phyloP scores from a whole-genome alignment of 2,888 invertebrate species.

The Oconnorella tubifera region DNA sequence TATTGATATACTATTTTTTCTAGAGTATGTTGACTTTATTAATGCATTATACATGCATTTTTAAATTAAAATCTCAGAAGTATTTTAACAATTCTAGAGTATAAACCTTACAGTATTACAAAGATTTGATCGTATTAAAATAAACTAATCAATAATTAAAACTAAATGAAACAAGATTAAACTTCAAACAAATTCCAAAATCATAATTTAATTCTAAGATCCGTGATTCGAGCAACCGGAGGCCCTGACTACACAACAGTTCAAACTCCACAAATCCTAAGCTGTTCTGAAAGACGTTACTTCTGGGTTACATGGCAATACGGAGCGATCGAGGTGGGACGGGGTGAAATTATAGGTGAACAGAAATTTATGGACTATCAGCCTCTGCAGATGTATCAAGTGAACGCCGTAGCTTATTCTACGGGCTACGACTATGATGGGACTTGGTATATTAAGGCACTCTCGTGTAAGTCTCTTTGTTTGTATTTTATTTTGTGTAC shows the following conservation, averaged over 20 bases:
- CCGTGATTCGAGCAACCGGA: slow-evolving; percentile 8
- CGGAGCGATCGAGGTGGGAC: slow-evolving; percentile 23
- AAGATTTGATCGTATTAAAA: too few relatives aligned
- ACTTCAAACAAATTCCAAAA: too few relatives aligned
- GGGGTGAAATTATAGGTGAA: slow-evolving; percentile 20
- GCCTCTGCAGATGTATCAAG: slow-evolving; percentile 13
- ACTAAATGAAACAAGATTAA: too few relatives aligned
- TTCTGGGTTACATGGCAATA: slow-evolving; percentile 23
- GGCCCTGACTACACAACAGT: slow-evolving; percentile 6
- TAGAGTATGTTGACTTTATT: too few relatives aligned
- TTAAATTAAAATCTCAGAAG: too few relatives aligned
- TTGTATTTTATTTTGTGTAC: neutral
- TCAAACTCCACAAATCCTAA: slow-evolving; percentile 3
- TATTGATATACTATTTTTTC: too few relatives aligned
- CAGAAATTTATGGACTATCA: slow-evolving; percentile 21
- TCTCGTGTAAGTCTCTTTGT: slow-evolving; percentile 1
- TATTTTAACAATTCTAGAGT: too few relatives aligned
- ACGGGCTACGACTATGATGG: slow-evolving; percentile 19
- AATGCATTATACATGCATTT: too few relatives aligned
- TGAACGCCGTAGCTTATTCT: slow-evolving; percentile 16
- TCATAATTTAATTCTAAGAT: too few relatives aligned
- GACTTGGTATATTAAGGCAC: slow-evolving; percentile 10
- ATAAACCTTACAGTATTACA: too few relatives aligned
- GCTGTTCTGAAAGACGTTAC: slow-evolving; percentile 15
- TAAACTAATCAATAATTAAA: too few relatives aligned